Base-by-base conservation (phyloP, 1,140 invertebrate species). In the Grapholita molesta region DNA sequence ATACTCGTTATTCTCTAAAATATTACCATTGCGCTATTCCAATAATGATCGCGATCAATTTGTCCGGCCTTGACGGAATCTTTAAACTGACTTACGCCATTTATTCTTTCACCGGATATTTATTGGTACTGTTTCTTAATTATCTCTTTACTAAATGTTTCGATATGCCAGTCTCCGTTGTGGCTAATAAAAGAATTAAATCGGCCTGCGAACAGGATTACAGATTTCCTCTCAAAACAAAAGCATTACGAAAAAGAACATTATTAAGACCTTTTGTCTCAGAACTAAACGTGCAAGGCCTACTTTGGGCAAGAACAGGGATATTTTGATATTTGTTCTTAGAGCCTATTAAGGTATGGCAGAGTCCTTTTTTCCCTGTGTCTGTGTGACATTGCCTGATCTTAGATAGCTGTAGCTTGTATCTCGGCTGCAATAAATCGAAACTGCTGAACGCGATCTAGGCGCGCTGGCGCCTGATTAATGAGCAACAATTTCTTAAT, bases 401-500 rank as follows among this genome's bases (percentile, higher is more conserved):
- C 42, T 48, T 15, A 48, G 42, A 48, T 48, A 21, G 18, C 42
- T 9, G 42, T 18, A 7, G n/a, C 42, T 18, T 48, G 42, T 77
- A 80, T 81, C 81, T 78, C 70, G 76, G 68, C 68, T 73, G 76
- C 73, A 79, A 82, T 84, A 79, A 84, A 84, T 80, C 71, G 72
- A 67, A 65, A 66, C 68, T 68, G 73, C 70, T 32, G 76, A 78
- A 80, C 68, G 76, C 74, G 72, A 75, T 75, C 74, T 70, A 69
- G 76, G 64, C 64, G 64, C 78, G 75, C 67, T 28, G 67, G 66
- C 69, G 68, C 52, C 75, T 81, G 77, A 83, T 85, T 82, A 85
- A 85, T 81, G 83, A 82, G 68, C 68, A 35, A 70, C 72, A 74
- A 75, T 74, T 82, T 83, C 80, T 83, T 80, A 82, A 85, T 85